Percentiles rank a stretch among this genome's conserved stretches.
These are phyloP conservation scores for Diadumene lineata DNA, from an alignment of 92 coral and sea anemone genomes.

Conservation along the genomic window DNA sequence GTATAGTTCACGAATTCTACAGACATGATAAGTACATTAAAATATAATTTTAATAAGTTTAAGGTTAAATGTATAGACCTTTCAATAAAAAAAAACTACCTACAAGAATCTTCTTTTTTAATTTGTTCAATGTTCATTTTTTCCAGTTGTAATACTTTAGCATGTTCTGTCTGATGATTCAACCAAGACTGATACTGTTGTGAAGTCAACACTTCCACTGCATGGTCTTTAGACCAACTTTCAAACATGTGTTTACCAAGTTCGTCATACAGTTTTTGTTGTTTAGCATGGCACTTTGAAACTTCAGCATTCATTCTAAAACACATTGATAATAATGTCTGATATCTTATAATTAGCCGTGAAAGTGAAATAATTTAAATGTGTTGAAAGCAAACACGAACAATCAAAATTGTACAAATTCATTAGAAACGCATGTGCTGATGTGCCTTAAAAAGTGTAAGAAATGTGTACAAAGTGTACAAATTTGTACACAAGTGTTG, in stretches of 20 bases:
- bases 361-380: too few relatives aligned
- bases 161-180: slow-evolving; percentile 61
- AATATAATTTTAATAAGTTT: too few relatives aligned
- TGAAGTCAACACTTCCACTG: slow-evolving; percentile 68
- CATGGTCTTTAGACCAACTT: slow-evolving; percentile 86
- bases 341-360: background rate
- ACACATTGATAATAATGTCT: background rate
- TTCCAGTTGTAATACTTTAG: slow-evolving; percentile 41
- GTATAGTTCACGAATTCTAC: too few relatives aligned
- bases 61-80: too few relatives aligned
- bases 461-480: too few relatives aligned
- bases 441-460: too few relatives aligned
- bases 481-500: too few relatives aligned
- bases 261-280: slow-evolving; percentile 73
- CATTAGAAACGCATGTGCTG: too few relatives aligned
- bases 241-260: slow-evolving; percentile 74
- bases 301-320: slow-evolving; percentile 85
- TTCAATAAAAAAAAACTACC: background rate
- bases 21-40: too few relatives aligned
- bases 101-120: slow-evolving; percentile 61
- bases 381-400: too few relatives aligned
- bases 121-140: slow-evolving; percentile 34
- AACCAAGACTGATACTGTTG: slow-evolving; percentile 66
- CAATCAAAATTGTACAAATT: too few relatives aligned
- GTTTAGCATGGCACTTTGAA: slow-evolving; percentile 58